Evolutionary conservation across 2,888 invertebrate genomes (phyloP).

Genomic region (Drosophila barbarae): DNA sequence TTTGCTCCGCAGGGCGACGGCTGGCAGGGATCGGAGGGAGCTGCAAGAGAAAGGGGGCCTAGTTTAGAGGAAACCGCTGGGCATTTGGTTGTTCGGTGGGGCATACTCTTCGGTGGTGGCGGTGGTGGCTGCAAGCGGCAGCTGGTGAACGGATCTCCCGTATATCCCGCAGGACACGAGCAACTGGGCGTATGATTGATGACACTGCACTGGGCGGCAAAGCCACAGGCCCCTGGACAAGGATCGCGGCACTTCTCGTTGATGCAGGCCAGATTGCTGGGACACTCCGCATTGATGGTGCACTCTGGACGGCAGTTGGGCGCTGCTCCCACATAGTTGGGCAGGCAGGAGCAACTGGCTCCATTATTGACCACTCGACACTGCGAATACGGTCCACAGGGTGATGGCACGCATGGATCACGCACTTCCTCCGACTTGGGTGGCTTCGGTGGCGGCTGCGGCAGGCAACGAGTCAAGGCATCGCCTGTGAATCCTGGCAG

Average conservation of each 20-base stretch:
- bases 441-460: slow-evolving; percentile 80
- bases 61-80: slow-evolving; percentile 14
- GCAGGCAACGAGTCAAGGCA: slow-evolving; percentile 85
- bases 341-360: slow-evolving; percentile 87
- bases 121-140: slow-evolving; percentile 83
- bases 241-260: slow-evolving; percentile 88
- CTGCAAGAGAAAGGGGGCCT: slow-evolving; percentile 48
- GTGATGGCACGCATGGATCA: slow-evolving; percentile 88
- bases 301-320: slow-evolving; percentile 90
- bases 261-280: slow-evolving; percentile 86
- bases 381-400: slow-evolving; percentile 89
- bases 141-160: slow-evolving; percentile 88
- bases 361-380: slow-evolving; percentile 84
- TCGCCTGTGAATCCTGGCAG: slow-evolving; percentile 87
- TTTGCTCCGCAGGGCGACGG: slow-evolving; percentile 90
- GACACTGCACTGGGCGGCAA: slow-evolving; percentile 86
- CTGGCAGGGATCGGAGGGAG: slow-evolving; percentile 83
- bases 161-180: slow-evolving; percentile 85
- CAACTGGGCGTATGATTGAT: slow-evolving; percentile 89
- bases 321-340: slow-evolving; percentile 86
- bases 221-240: slow-evolving; percentile 88
- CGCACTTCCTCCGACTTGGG: slow-evolving; percentile 33
- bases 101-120: slow-evolving; percentile 72
- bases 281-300: slow-evolving; percentile 86
- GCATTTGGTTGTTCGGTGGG: background rate